Evolutionary conservation across 2,888 invertebrate genomes (phyloP).

Genomic region (Ectropis crepuscularia): DNA sequence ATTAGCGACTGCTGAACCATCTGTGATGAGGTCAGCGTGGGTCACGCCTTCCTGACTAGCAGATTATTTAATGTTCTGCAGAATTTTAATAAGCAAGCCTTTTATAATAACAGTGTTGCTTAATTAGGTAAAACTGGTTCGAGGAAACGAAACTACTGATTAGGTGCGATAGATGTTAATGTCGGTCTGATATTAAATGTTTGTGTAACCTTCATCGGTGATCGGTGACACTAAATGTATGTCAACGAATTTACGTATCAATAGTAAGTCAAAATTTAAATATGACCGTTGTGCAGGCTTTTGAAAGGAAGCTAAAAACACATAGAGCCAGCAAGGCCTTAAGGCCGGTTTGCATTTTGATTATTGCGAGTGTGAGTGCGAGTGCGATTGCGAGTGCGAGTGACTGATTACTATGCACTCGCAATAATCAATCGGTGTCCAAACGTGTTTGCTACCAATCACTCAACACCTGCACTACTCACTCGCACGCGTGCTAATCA

Average conservation of each 20-base stretch:
- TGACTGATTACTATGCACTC: too few relatives aligned
- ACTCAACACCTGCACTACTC: too few relatives aligned
- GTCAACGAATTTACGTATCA: neutral
- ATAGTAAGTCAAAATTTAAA: too few relatives aligned
- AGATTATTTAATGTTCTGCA: conserved; percentile 37
- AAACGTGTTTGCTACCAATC: too few relatives aligned
- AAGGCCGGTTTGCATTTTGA: too few relatives aligned
- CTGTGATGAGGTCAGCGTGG: conserved; percentile 55
- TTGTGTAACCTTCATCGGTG: neutral
- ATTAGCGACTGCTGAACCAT: conserved; percentile 19
- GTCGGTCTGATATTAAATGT: conserved; percentile 9
- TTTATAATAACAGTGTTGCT: conserved; percentile 69
- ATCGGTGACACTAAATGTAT: neutral
- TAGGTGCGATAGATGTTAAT: conserved; percentile 34
- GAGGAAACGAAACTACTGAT: conserved; percentile 60
- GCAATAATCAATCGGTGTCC: too few relatives aligned
- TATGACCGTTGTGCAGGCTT: too few relatives aligned
- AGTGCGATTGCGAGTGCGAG: too few relatives aligned
- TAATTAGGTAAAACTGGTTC: conserved; percentile 62
- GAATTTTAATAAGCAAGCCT: conserved; percentile 38
- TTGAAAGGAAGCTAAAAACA: too few relatives aligned
- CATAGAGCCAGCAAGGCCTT: too few relatives aligned
- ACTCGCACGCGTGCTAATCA: too few relatives aligned
- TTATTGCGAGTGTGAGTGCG: too few relatives aligned
- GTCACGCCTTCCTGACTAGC: conserved; percentile 71